Evolutionary conservation across 2,888 invertebrate genomes (phyloP).

Genomic region (Tachina lurida): DNA sequence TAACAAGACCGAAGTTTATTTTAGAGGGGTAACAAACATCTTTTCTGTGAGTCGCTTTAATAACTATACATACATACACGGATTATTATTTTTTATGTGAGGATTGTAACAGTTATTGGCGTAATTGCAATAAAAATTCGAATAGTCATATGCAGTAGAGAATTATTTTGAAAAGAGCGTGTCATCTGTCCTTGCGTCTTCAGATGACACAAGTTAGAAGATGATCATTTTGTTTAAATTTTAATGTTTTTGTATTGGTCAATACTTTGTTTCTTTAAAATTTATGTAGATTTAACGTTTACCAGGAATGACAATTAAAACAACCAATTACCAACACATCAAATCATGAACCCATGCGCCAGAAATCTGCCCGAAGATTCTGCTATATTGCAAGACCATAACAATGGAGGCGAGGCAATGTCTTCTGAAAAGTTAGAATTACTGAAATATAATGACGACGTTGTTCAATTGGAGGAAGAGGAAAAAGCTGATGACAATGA

Average conservation of each 20-base stretch:
- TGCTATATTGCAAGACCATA: background rate
- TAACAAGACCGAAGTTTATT: no score
- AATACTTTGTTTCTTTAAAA: background rate
- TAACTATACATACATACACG: no score
- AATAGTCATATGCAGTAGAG: no score
- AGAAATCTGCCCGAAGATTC: background rate
- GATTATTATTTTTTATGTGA: no score
- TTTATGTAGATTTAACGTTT: background rate
- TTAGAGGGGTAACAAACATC: no score
- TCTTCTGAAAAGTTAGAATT: background rate
- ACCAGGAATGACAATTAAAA: constrained; percentile 10
- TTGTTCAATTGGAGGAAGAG: constrained; percentile 19
- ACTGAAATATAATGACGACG: constrained; percentile 9
- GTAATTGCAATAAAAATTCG: no score
- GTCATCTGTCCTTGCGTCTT: no score
- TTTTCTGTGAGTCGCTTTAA: no score
- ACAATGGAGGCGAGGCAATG: background rate
- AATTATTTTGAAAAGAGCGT: no score
- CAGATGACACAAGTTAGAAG: no score
- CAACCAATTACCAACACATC: background rate
- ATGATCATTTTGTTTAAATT: no score
- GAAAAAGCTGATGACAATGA: constrained; percentile 15
- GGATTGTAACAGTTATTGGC: no score
- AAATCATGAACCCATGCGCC: background rate
- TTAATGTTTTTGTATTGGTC: background rate